Conservation (phyloP, 2,888 invertebrate species). For the Mongoloraphidia duomilia region DNA sequence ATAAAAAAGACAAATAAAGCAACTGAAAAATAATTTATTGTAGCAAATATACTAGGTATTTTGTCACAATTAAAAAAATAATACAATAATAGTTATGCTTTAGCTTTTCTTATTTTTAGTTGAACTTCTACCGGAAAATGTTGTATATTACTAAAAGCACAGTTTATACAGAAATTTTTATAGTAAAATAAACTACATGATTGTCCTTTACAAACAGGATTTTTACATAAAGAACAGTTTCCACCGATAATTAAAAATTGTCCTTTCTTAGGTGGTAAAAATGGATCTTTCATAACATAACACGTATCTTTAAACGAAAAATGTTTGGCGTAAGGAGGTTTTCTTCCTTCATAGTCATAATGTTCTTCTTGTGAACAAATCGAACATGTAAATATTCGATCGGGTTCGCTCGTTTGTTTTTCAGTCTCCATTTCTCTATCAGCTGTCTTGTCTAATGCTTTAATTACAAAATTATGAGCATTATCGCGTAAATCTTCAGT, state of each 20-base stretch:
- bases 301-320: slow-evolving; percentile 54
- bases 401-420: no score
- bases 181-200: slow-evolving; percentile 70
- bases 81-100: slow-evolving; percentile 16
- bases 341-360: slow-evolving; percentile 60
- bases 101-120: slow-evolving; percentile 36
- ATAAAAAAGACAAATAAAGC: no score
- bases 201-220: slow-evolving; percentile 53
- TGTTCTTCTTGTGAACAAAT: slow-evolving; percentile 51
- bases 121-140: slow-evolving; percentile 56
- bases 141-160: slow-evolving; percentile 42
- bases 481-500: slow-evolving; percentile 5
- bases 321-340: slow-evolving; percentile 58
- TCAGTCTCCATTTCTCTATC: no score
- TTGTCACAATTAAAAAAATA: slow-evolving; percentile 8
- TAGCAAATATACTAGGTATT: slow-evolving; percentile 1
- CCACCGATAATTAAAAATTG: slow-evolving; percentile 65
- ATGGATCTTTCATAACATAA: slow-evolving; percentile 77
- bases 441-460: no score
- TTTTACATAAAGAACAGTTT: slow-evolving; percentile 55
- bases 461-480: no score
- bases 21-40: slow-evolving; percentile 5
- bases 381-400: slow-evolving; percentile 44
- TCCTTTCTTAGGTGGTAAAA: slow-evolving; percentile 56
- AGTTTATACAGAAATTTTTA: slow-evolving; percentile 56